Evolutionary conservation across 1,140 invertebrate species (phyloP).

Genomic region (Aphelenchoides fujianensis): DNA sequence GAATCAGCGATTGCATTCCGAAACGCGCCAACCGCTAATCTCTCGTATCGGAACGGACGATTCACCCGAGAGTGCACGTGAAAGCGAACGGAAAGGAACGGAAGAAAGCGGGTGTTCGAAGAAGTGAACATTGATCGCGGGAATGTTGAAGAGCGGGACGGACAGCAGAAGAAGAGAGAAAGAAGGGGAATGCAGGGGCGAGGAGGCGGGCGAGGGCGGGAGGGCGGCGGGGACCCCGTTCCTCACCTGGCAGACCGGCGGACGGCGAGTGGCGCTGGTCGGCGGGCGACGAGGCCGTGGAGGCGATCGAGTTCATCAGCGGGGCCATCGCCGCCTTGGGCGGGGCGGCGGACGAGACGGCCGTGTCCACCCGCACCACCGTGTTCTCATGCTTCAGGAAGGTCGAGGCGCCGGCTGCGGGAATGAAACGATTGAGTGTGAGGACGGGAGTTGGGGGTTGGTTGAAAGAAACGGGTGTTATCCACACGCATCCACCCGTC

Average conservation of each 20-base stretch:
- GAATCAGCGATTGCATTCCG: too few relatives aligned
- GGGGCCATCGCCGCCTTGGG: neutral
- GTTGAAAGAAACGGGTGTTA: too few relatives aligned
- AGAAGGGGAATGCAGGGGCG: neutral
- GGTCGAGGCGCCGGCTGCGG: constrained; percentile 28
- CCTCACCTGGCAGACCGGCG: constrained; percentile 26
- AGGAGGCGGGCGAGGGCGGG: constrained; percentile 25
- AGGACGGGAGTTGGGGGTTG: neutral
- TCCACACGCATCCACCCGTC: too few relatives aligned
- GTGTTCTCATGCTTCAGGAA: constrained; percentile 61
- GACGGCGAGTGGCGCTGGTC: constrained; percentile 18
- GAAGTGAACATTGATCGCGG: too few relatives aligned
- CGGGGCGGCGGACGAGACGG: constrained; percentile 6
- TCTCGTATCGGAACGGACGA: constrained; percentile 15
- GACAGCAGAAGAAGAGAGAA: neutral
- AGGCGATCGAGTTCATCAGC: constrained; percentile 23
- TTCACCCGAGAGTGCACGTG: constrained; percentile 13
- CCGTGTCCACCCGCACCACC: constrained; percentile 56
- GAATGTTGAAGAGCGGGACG: too few relatives aligned
- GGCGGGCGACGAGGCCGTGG: constrained; percentile 34
- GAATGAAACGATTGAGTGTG: constrained; percentile 26
- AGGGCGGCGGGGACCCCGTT: constrained; percentile 12
- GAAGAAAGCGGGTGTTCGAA: neutral
- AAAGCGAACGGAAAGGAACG: neutral
- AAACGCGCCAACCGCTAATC: too few relatives aligned